Base-by-base conservation (phyloP, 2,888 invertebrate species). In the Pristionchus mayeri region DNA sequence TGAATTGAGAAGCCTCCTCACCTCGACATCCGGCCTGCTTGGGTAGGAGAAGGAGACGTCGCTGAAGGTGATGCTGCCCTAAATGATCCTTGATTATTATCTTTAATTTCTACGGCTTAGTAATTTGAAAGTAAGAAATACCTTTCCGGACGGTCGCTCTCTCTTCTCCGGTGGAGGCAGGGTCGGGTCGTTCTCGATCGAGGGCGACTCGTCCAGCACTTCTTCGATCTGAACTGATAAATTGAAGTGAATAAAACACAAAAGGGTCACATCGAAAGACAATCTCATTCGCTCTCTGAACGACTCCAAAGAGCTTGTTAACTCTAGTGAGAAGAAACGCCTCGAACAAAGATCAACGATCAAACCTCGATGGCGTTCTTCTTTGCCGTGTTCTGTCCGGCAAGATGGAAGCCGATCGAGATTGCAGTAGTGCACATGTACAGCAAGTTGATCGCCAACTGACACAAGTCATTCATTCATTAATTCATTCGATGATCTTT, bases 1-100 rank as follows among this genome's bases (percentile, higher is more conserved):
- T 60, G 30, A 60, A 27, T 27, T 27, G 54, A 9, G 6, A 4
- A 60, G 16, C 3, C 27, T 30, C 63, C n/a, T 24, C 1, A 71
- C 91, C 86, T 92, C 90, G 11, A 92, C 89, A 84, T 92, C 95
- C 60, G 95, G 95, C 30, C 97, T 95, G 0, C 96, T 96, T 0
- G 97, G 97, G 93, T 97, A 97, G 79, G 95, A 95, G 94, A 97
- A 97, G 94, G 93, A 96, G 0, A 97, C 95, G 52, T 95, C 94
- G 84, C 95, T 94, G 88, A 96, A 95, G 40, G 95, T 94, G 0
- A 97, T 95, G 84, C 24, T 75, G 75, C 84, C 91, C 84, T 80
- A 34, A 13, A n/a, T 44, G 0, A 13, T 44, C 44, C 13, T 9
- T 44, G 13, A 9, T 44, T 44, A 44, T 13, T 44, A 13, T 44